Evolutionary conservation across 2,113 vertebrate species (phyloP), one percentile per base, ranked within the genome.

Genomic region (Petaurus breviceps): DNA sequence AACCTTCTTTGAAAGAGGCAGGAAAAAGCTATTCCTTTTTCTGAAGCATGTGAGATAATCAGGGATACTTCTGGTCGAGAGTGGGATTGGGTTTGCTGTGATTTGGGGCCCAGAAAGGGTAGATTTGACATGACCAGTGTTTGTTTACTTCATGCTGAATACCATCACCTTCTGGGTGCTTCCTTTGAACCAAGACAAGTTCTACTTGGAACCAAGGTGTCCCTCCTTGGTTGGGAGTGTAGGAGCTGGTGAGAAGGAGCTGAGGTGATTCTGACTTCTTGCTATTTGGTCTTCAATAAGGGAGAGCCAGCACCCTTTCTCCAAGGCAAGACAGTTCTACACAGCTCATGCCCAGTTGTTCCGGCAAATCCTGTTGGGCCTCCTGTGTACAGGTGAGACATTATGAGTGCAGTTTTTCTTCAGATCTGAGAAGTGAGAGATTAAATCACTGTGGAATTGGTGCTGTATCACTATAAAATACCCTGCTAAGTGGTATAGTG

Each of bases 331-430:
- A 93, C 24, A 0, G 23, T 99, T 98, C 98, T 98, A 91, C 96
- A 97, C 97, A 96, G 55, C 91, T 95, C 98, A 98, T n/a, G 89
- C 92, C 57, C 90, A 47, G 19, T 49, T 97, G 77, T 93, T 99
- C 49, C 98, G 43, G 96, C 97, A 51, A 53, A 92, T 98, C 1
- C 0, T 96, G 84, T 84, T 98, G 92, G 96, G 96, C n/a, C 57
- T 99, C 23, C 93, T 99, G 91, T 98, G 96, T 97, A 84, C 97
- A 98, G 99, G 99, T 99, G 94, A 98, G 98, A 84, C 93, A 49
- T 10, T 77, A 10, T 94, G 37, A 92, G 47, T 92, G 24, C 37
- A 92, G 12, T 43, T 23, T n/a, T 61, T 10, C 1, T 22, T 93
- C 51, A 96, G 61, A 91, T 46, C 6, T 89, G 0, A 90, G 2